These are phyloP conservation scores for Rattus norvegicus DNA, from an alignment of 2,113 vertebrate genomes.

Conservation along the genomic window GRCr8 NC_086029.1:64754001-64754500, in stretches of 20 bases:
- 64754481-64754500: neutral
- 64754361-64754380: slow-evolving; percentile 44
- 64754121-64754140: neutral
- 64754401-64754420: slow-evolving; percentile 43
- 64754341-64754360: neutral
- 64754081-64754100: neutral
- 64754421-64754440: slow-evolving; percentile 9
- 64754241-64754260: neutral
- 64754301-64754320: neutral
- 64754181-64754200: neutral
- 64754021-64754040: slow-evolving; percentile 40
- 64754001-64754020: slow-evolving; percentile 38
- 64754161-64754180: slow-evolving; percentile 36
- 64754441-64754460: neutral
- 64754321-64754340: neutral
- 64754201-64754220: neutral
- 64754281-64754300: neutral
- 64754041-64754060: slow-evolving; percentile 31
- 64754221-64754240: neutral
- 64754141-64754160: neutral
- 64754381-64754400: slow-evolving; percentile 38
- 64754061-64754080: slow-evolving; percentile 27
- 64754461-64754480: neutral
- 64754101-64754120: slow-evolving; percentile 50
- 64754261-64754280: slow-evolving; percentile 45